Base-by-base conservation (phyloP, 2,113 vertebrate genomes). In the Lanius collurio region DNA sequence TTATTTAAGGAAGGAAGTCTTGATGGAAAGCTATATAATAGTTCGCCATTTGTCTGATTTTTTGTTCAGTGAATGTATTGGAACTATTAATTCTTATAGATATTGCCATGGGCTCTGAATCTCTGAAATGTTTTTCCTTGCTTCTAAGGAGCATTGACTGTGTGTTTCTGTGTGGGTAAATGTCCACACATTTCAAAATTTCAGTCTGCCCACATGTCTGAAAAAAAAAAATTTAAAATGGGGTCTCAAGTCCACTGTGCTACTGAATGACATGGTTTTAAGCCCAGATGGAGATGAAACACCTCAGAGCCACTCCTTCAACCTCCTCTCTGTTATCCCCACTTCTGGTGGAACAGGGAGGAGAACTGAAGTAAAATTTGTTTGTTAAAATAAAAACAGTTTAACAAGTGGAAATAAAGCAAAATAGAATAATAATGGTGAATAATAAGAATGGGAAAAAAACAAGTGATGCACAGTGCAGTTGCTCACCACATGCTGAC, bases 291-390 rank as follows among this genome's bases (percentile, higher is more conserved):
- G 22, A 23, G n/a, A 39, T 64, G 23, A 19, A 84, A 33, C 33
- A 39, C 23, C 28, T 39, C 4, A 28, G 22, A 55, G 6, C 11
- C 15, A 33, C 18, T 64, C 0, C 0, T 15, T 64, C 18, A 74
- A 12, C 33, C 27, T 73, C 22, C n/a, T 11, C 18, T 63, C 47
- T 73, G 4, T 33, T 35, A 64, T 33, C 12, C 8, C 39, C n/a
- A 11, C 6, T 7, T 11, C 59, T 39, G n/a, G 18, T 64, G n/a
- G 23, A 64, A 55, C 8, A 22, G 18, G 33, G 41, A 53, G 13
- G 21, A 64, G 33, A 84, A 55, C 2, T 27, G 7, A 37, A 73
- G 22, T 46, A 73, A 53, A 37, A 17, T 24, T 37, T 44, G 1
- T 69, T 59, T 59, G 33, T 62, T 63, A 39, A 63, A 41, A 46